phyloP scores from a whole-genome alignment of 2,797 vertebrate genomes.

The Chaetodon trifasciatus region DNA sequence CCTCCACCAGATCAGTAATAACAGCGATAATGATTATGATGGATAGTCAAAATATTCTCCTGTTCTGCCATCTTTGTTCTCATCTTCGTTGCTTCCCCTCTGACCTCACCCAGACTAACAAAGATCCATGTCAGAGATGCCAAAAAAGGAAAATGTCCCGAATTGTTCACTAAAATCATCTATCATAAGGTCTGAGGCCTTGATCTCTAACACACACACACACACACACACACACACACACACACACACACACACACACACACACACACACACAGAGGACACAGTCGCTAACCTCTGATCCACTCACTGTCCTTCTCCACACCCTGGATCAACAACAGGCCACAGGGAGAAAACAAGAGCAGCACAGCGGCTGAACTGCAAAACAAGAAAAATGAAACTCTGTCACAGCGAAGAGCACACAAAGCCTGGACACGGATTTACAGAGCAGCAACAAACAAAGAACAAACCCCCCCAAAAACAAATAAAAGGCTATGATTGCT shows the following conservation, averaged over 20 bases:
- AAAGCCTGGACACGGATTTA: neutral
- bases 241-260: constrained; percentile 3
- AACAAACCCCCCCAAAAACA: neutral
- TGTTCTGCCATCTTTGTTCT: neutral
- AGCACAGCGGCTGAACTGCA: neutral
- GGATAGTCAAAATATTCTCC: neutral
- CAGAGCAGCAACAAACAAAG: neutral
- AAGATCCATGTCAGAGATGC: constrained; percentile 20
- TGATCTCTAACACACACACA: constrained; percentile 27
- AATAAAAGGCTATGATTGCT: neutral
- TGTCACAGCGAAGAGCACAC: constrained; percentile 13
- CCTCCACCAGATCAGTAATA: neutral
- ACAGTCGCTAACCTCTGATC: constrained; percentile 46
- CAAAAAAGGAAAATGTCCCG: constrained; percentile 31
- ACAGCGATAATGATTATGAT: neutral
- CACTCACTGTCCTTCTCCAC: constrained; percentile 43
- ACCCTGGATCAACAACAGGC: constrained; percentile 39
- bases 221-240: neutral
- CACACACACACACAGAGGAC: neutral
- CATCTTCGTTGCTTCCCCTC: neutral
- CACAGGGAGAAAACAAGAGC: constrained; percentile 32
- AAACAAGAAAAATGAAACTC: constrained; percentile 32
- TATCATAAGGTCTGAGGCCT: constrained; percentile 27
- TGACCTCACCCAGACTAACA: constrained; percentile 12
- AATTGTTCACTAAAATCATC: constrained; percentile 32